Percentiles rank a stretch among this genome's conserved stretches.
phyloP scores from a whole-genome alignment of 2,113 vertebrate species.

The Gorilla gorilla region DNA sequence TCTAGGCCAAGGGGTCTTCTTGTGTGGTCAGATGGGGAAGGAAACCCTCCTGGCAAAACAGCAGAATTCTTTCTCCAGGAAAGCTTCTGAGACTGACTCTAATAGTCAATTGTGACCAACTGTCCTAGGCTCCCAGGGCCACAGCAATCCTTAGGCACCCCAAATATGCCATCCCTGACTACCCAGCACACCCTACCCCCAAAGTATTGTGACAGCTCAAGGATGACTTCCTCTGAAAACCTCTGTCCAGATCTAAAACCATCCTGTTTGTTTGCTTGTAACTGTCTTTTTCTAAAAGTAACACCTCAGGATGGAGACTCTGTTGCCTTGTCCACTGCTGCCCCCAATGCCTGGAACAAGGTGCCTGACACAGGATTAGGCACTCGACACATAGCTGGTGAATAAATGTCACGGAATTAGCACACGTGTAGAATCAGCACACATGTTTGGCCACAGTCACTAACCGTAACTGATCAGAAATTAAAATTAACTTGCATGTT shows the following conservation, averaged over 20 bases:
- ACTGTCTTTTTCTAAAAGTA: not conserved
- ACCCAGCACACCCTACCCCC: too few species aligned
- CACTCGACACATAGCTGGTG: not conserved
- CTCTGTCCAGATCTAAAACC: not conserved
- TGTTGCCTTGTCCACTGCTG: not conserved
- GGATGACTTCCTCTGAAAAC: too few species aligned
- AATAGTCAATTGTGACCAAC: not conserved
- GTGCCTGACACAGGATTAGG: not conserved
- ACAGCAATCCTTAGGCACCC: not conserved
- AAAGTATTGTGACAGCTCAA: not conserved
- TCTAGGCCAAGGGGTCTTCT: not conserved
- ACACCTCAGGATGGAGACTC: not conserved
- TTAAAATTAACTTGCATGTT: not conserved
- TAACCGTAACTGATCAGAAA: not conserved
- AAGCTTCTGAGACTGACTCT: not conserved
- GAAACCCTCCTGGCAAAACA: not conserved
- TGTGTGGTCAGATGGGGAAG: too few species aligned
- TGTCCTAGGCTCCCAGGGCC: not conserved
- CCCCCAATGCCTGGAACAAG: not conserved
- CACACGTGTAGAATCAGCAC: fast-evolving
- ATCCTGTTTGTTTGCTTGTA: too few species aligned
- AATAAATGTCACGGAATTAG: not conserved
- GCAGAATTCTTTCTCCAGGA: not conserved
- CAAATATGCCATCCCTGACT: too few species aligned
- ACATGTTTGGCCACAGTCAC: not conserved